Conservation (phyloP, 2,888 invertebrate genomes). For the Sussaba pulchella region DNA sequence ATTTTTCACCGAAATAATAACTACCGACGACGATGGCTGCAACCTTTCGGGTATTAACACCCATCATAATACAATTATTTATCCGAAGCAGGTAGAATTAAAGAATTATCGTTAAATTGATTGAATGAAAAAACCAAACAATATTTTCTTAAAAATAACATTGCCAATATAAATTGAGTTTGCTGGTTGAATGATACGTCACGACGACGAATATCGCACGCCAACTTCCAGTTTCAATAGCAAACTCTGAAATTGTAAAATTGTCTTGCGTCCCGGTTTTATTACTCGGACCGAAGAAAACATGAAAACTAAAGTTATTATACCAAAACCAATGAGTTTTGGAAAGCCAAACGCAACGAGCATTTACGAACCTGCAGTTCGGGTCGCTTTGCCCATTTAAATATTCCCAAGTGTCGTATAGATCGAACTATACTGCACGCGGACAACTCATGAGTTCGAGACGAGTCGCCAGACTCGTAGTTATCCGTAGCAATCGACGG, state of each 20-base stretch:
- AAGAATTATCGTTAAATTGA: too few species aligned
- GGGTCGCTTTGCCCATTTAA: background rate
- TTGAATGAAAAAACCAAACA: too few species aligned
- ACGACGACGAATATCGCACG: background rate
- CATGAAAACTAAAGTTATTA: constrained; percentile 5
- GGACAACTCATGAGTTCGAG: constrained; percentile 11
- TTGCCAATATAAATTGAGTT: too few species aligned
- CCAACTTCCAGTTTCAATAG: background rate
- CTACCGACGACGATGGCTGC: too few species aligned
- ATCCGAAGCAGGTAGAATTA: too few species aligned
- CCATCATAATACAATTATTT: too few species aligned
- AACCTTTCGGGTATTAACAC: too few species aligned
- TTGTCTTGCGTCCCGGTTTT: background rate
- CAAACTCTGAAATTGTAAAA: background rate
- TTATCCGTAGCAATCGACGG: background rate
- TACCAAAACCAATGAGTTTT: background rate
- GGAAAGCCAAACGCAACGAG: background rate
- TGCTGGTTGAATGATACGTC: background rate
- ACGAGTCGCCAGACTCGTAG: constrained; percentile 19
- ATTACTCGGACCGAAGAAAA: background rate
- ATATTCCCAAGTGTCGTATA: constrained; percentile 8
- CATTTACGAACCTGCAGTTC: background rate
- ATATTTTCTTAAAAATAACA: too few species aligned
- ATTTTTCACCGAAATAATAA: too few species aligned
- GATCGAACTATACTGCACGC: background rate